Percentiles rank a stretch among this genome's conserved stretches.
These are phyloP conservation scores for Macaria liturata DNA, from an alignment of 2,888 invertebrate species.

Conservation along the genomic window DNA sequence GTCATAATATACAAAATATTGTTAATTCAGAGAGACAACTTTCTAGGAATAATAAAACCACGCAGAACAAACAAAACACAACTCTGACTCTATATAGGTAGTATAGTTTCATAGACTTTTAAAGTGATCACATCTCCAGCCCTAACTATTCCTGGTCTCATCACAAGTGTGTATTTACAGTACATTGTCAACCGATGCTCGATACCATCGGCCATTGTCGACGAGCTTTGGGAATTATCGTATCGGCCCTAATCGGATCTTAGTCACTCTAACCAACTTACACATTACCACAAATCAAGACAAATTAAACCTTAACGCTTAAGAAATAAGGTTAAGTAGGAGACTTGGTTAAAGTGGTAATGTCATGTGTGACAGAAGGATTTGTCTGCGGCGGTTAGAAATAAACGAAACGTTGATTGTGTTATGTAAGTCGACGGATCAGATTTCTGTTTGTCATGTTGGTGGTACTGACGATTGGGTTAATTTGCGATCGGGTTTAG, in stretches of 20 bases:
- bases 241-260: conserved; percentile 76
- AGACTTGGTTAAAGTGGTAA: conserved; percentile 34
- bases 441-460: conserved; percentile 62
- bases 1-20: no score
- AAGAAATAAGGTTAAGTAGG: conserved; percentile 21
- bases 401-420: conserved; percentile 77
- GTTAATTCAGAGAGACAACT: no score
- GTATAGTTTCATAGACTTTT: no score
- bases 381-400: conserved; percentile 75
- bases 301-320: conserved; percentile 36
- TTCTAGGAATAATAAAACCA: no score
- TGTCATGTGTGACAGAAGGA: conserved; percentile 70
- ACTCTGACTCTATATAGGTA: no score
- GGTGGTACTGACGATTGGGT: conserved; percentile 18
- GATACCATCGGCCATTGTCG: conserved; percentile 65
- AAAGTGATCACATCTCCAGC: background rate
- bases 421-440: conserved; percentile 68
- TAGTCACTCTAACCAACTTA: conserved; percentile 43
- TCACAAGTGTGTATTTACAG: conserved; percentile 60
- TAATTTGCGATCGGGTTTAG: conserved; percentile 20
- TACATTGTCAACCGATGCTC: conserved; percentile 60
- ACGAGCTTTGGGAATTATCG: conserved; percentile 69
- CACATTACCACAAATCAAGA: conserved; percentile 4
- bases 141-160: background rate
- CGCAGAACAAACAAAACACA: no score